Base-by-base conservation (phyloP, 2,797 vertebrate genomes). In the Pelobates cultripes region DNA sequence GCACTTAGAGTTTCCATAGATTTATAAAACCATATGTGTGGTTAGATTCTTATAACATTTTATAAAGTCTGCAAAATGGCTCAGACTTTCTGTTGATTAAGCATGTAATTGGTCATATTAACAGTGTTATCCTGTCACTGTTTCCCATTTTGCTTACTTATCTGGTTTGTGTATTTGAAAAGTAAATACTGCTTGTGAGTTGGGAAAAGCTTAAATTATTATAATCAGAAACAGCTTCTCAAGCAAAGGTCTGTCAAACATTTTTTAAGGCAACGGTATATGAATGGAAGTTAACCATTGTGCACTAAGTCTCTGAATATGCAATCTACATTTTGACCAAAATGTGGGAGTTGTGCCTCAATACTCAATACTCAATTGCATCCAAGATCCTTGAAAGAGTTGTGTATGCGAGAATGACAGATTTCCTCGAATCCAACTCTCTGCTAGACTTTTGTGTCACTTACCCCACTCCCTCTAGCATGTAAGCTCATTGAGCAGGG, bases 81-180 rank as follows among this genome's bases (percentile, higher is more conserved):
- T 70, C 44, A 61, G 53, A 75, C 70, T 81, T 81, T 70, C 70
- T 75, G 53, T 69, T 75, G 79, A 75, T 81, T 75, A 70, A 70
- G 79, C 73, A 70, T 75, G 67, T 81, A 81, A 75, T 75, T 66
- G 63, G 28, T 75, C 72, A 74, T 60, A 75, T 55, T 75, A 80
- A 80, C 79, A 80, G 69, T 80, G 72, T 47, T 72, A 53, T 47
- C 64, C 51, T 80, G 64, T 17, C 47, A 80, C 71, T 69, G 72
- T 64, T 64, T 64, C 61, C 61, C 17, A 40, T 40, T 28, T 2
- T 3, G n/a, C 13, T 4, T 70, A 53, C 67, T 81, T 75, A 63
- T 75, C 79, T 75, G 43, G 53, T 81, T 81, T 81, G 79, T 75
- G 43, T 81, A 70, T 70, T 55, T 81, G 15, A 63, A 75, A 75